These are phyloP conservation scores for Desmodus rotundus DNA, from an alignment of 2,113 vertebrate genomes.

Conservation along the genomic window DNA sequence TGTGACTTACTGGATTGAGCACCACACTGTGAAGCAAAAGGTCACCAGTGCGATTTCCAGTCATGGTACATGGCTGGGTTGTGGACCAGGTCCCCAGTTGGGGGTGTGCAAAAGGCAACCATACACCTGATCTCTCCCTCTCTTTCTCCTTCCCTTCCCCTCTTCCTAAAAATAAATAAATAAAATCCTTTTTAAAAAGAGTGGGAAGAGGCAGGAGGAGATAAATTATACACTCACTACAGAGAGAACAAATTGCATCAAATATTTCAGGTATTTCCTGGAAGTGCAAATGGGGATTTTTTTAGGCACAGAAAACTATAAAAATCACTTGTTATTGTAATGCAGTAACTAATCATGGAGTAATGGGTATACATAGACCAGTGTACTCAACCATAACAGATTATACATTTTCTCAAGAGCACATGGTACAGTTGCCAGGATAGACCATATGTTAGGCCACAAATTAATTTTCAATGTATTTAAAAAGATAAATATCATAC, in stretches of 20 bases:
- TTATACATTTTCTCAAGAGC: background rate
- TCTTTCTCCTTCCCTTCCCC: no score
- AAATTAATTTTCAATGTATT: background rate
- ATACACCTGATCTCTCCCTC: no score
- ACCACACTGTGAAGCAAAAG: no score
- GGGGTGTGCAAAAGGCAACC: no score
- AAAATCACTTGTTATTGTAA: background rate
- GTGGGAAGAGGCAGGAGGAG: background rate
- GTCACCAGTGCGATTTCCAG: no score
- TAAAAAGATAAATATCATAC: background rate
- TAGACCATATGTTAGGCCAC: background rate
- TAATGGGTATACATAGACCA: background rate
- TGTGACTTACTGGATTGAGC: no score
- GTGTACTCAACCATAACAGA: background rate
- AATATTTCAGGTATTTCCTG: background rate
- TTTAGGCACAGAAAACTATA: background rate
- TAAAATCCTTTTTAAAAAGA: background rate
- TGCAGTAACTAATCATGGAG: background rate
- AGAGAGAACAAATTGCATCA: background rate
- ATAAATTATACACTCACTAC: background rate
- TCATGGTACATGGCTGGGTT: no score
- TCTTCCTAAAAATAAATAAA: no score
- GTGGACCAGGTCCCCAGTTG: no score
- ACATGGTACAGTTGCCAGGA: background rate
- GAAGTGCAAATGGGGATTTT: background rate